Conservation (phyloP, 2,888 invertebrate genomes). For the Nymphalis urticae region DNA sequence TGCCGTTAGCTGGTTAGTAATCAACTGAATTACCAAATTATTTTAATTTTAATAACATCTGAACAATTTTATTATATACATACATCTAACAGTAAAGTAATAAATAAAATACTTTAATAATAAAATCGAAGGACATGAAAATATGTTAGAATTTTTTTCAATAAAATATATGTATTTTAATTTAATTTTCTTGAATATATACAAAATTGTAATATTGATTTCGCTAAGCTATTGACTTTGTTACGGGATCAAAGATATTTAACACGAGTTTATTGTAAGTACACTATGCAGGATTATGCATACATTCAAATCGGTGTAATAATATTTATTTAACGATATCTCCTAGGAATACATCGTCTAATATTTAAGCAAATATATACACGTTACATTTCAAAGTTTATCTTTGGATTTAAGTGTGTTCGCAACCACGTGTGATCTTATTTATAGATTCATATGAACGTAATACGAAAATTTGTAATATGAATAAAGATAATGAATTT, state of each 20-base stretch:
- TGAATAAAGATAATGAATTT: background rate
- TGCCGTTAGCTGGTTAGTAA: no score
- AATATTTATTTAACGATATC: constrained; percentile 32
- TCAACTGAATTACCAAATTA: no score
- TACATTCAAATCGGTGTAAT: constrained; percentile 4
- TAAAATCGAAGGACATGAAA: no score
- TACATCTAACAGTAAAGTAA: no score
- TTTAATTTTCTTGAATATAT: no score
- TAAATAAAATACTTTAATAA: no score
- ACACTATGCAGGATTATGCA: background rate
- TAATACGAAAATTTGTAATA: background rate
- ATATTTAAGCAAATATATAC: constrained; percentile 19
- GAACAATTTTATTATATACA: no score
- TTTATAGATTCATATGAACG: constrained; percentile 1
- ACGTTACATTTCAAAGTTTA: constrained; percentile 26
- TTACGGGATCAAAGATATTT: constrained; percentile 24
- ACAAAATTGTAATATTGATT: background rate
- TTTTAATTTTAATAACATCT: no score
- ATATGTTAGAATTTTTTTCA: no score
- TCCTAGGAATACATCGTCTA: constrained; percentile 15
- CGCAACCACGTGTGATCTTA: background rate
- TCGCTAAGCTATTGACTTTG: background rate
- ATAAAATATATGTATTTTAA: no score
- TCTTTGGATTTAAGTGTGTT: constrained; percentile 8
- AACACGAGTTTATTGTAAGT: background rate